These are phyloP conservation scores for Araneus ventricosus DNA, from an alignment of 1,140 invertebrate species.

Conservation along the genomic window DNA sequence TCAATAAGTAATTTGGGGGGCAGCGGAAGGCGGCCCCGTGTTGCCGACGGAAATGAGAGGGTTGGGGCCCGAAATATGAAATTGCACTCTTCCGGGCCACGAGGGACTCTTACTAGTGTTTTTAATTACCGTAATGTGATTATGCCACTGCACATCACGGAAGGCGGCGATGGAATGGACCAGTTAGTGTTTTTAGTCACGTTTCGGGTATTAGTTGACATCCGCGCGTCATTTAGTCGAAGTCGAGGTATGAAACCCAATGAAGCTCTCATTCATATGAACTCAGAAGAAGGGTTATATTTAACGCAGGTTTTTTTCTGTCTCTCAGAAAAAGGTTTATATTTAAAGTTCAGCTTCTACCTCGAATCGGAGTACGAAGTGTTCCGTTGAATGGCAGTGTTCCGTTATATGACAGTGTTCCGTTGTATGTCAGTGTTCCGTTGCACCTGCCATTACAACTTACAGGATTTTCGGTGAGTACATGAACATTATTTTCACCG, in stretches of 20 bases:
- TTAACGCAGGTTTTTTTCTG: too few relatives aligned
- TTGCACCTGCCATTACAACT: too few relatives aligned
- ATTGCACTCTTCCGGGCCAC: conserved; percentile 15
- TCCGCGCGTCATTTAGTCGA: background rate
- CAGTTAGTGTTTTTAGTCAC: conserved; percentile 23
- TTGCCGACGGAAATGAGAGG: background rate
- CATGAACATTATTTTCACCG: too few relatives aligned
- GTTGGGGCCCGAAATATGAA: conserved; percentile 2
- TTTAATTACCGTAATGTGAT: conserved; percentile 57
- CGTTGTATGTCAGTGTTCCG: too few relatives aligned
- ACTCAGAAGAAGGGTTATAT: background rate
- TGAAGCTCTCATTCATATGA: background rate
- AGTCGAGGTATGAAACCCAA: background rate
- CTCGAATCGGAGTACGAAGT: too few relatives aligned
- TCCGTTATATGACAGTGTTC: too few relatives aligned
- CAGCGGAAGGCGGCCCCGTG: background rate
- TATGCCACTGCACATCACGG: conserved; percentile 12
- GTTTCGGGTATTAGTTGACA: background rate
- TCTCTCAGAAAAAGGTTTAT: too few relatives aligned
- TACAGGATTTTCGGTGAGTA: too few relatives aligned
- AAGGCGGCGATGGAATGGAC: background rate
- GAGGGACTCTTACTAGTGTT: background rate
- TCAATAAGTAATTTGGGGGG: conserved; percentile 17
- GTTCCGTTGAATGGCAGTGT: too few relatives aligned
- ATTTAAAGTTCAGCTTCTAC: too few relatives aligned